phyloP scores from a whole-genome alignment of 2,797 vertebrate genomes.

The Rhincodon typus region DNA sequence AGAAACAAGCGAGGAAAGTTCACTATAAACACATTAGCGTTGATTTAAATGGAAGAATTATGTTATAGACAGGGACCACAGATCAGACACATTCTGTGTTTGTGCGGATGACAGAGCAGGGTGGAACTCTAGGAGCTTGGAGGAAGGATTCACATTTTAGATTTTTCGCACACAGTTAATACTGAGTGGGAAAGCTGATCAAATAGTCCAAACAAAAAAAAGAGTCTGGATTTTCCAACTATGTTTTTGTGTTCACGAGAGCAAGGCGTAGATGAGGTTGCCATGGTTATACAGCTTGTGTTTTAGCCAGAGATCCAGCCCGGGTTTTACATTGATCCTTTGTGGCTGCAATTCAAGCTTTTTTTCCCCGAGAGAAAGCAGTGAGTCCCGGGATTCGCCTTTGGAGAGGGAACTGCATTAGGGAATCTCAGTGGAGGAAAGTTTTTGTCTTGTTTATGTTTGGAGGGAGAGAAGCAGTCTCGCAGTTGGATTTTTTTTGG shows the following conservation, averaged over 20 bases:
- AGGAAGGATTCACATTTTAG: neutral
- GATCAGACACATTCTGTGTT: neutral
- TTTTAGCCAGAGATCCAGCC: neutral
- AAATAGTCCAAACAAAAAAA: neutral
- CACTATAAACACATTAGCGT: neutral
- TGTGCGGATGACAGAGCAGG: neutral
- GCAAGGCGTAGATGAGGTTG: slow-evolving; percentile 11
- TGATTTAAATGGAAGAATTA: neutral
- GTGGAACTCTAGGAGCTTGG: no score
- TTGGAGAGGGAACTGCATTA: no score
- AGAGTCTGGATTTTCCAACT: neutral
- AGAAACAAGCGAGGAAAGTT: neutral
- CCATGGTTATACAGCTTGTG: neutral
- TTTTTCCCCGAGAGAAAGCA: neutral
- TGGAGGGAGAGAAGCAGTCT: neutral
- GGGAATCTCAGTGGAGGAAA: neutral
- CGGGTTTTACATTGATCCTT: neutral
- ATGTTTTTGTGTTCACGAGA: neutral
- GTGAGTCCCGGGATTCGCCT: neutral
- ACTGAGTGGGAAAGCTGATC: neutral
- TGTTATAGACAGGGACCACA: neutral
- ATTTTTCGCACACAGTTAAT: neutral
- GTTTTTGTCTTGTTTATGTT: neutral
- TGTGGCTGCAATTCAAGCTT: neutral
- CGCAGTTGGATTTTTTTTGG: neutral